A percentile compares a stretch with the other conserved stretches of the same genome.
Evolutionary conservation across 2,888 invertebrate species (phyloP).

Genomic region (Lampropteryx suffumata): DNA sequence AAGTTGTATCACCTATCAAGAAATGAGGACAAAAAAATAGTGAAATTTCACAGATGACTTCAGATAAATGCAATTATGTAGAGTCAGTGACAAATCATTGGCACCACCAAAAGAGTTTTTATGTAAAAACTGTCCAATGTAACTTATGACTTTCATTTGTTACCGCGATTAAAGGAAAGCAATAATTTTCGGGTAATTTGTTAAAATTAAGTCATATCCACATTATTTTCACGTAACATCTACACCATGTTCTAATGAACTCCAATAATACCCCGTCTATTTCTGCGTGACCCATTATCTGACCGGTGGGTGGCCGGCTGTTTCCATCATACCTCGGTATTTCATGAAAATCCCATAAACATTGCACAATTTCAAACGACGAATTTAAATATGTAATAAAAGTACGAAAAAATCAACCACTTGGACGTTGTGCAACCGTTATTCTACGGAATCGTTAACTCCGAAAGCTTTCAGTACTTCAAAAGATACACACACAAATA

Average conservation of each 20-base stretch:
- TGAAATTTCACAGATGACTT: conserved; percentile 27
- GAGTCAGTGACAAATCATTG: conserved; percentile 22
- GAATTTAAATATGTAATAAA: conserved; percentile 38
- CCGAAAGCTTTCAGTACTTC: conserved; percentile 62
- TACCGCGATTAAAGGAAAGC: conserved; percentile 18
- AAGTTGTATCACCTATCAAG: conserved; percentile 49
- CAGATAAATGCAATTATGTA: conserved; percentile 24
- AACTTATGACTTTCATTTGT: conserved; percentile 28
- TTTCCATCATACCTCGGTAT: conserved; percentile 54
- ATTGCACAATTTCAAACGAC: conserved; percentile 63
- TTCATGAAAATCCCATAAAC: conserved; percentile 61
- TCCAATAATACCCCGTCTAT: conserved; percentile 66
- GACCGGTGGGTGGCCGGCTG: conserved; percentile 43
- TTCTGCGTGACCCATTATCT: conserved; percentile 71
- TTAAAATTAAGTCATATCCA: conserved; percentile 40
- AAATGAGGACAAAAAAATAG: conserved; percentile 32
- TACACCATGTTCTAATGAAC: conserved; percentile 65
- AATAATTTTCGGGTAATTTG: conserved; percentile 14
- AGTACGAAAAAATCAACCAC: conserved; percentile 42
- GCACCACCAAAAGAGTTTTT: conserved; percentile 22
- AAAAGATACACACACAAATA: conserved; percentile 52
- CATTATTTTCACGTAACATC: conserved; percentile 42
- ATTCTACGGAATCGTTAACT: conserved; percentile 47
- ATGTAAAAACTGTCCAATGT: conserved; percentile 13
- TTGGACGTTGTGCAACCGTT: conserved; percentile 54